Base-by-base conservation (phyloP, 2,797 vertebrate species). In the Tolypeutes matacus region DNA sequence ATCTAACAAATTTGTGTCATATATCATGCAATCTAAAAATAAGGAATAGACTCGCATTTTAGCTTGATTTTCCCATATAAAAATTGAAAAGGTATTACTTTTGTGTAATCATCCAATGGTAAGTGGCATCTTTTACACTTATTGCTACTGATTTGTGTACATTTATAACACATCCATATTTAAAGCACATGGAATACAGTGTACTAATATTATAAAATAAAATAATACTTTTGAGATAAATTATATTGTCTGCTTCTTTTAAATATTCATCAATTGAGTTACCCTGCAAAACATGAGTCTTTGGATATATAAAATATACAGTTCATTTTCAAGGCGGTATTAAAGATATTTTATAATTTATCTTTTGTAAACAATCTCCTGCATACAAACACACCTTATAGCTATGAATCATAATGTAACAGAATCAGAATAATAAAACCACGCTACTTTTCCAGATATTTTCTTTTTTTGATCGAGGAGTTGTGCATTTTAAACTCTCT, bases 161-260 rank as follows among this genome's bases (percentile, higher is more conserved):
- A 65, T 56, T 12, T 78, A 87, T 95, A 92, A 83, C 9, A 39
- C 18, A 67, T 14, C 31, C 72, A 11, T 42, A 58, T 81, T 84
- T 46, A 75, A 87, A 77, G 60, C 62, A 27, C 11, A 87, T 58
- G 21, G 25, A 81, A 67, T 72, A 3, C 2, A 76, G 8, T 82
- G 34, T 49, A 29, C 14, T 70, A 75, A 46, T 13, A 87, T 75
- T 56, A 65, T 39, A 87, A 91, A 86, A 86, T 87, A 27, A 70
- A 87, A 70, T 65, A 49, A 88, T 81, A 89, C 7, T 84, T 93
- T 85, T 14, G 67, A n/a, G 34, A 67, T 82, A 73, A 92, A 78
- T 34, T 77, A 42, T 6, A 31, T 56, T 85, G 36, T 29, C 46
- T 58, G 6, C 60, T 2, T 78, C 31, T 65, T 81, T 80, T 34